A percentile compares a stretch with the other conserved stretches of the same genome.
phyloP scores from a whole-genome alignment of 2,888 invertebrate species.

The Leptopilina myrica region DNA sequence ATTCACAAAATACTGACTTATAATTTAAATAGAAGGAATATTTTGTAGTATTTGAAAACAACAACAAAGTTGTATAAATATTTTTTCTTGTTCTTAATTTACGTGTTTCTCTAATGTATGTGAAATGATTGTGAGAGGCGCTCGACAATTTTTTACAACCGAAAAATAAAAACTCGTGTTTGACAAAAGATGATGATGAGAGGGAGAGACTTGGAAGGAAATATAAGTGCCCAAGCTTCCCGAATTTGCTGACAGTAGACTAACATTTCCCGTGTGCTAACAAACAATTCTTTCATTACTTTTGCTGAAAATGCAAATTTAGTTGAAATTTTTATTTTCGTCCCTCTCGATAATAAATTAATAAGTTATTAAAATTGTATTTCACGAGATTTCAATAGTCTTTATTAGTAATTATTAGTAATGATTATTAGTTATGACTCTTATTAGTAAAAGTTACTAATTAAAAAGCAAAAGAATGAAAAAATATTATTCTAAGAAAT shows the following conservation, averaged over 20 bases:
- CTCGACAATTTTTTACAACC: constrained; percentile 45
- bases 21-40: too few relatives aligned
- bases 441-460: too few relatives aligned
- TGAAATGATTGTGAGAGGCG: constrained; percentile 37
- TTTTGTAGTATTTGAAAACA: too few relatives aligned
- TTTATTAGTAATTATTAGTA: too few relatives aligned
- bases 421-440: too few relatives aligned
- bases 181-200: constrained; percentile 26
- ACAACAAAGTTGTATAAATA: background rate
- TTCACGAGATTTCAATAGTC: too few relatives aligned
- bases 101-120: constrained; percentile 30
- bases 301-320: constrained; percentile 46
- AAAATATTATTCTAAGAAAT: too few relatives aligned
- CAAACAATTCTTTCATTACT: constrained; percentile 9
- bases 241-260: constrained; percentile 55
- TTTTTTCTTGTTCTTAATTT: constrained; percentile 28
- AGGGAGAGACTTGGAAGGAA: constrained; percentile 39
- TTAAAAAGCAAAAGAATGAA: too few relatives aligned
- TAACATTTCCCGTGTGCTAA: constrained; percentile 53
- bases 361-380: too few relatives aligned
- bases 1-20: too few relatives aligned
- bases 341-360: background rate
- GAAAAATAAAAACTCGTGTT: constrained; percentile 39
- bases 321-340: constrained; percentile 37
- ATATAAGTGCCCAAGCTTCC: constrained; percentile 52